Conservation (phyloP, 2,797 vertebrate species). For the Chlorospingus flavigularis region DNA sequence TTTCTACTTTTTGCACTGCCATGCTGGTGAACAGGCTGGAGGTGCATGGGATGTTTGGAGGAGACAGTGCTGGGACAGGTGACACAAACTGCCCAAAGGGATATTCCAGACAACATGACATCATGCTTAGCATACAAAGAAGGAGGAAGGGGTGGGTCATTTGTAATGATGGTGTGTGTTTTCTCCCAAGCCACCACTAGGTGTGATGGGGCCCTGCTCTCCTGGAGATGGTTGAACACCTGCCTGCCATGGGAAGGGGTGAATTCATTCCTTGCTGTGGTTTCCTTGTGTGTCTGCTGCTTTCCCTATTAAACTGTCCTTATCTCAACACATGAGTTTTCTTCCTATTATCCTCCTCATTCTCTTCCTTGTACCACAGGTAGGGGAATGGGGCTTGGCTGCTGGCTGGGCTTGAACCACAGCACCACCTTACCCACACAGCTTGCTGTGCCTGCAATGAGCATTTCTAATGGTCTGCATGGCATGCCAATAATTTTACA, state of each 20-base stretch:
- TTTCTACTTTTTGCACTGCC: neutral
- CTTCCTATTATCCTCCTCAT: neutral
- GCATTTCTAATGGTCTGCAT: neutral
- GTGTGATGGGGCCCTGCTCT: neutral
- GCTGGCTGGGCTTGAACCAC: neutral
- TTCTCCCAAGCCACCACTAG: neutral
- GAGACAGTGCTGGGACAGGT: neutral
- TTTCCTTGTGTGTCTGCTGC: neutral
- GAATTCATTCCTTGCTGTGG: neutral
- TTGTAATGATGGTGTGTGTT: neutral
- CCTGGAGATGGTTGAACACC: neutral
- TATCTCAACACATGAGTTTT: neutral
- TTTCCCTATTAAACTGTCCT: neutral
- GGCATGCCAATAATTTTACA: neutral
- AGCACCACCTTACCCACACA: neutral
- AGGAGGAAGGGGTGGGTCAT: neutral
- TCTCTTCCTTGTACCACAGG: accelerated
- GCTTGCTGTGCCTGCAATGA: accelerated
- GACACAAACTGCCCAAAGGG: neutral
- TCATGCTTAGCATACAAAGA: too few relatives aligned
- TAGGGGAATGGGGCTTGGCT: neutral
- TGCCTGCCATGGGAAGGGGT: accelerated
- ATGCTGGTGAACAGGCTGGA: accelerated
- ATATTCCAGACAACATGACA: neutral
- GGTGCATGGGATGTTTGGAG: neutral